These are phyloP conservation scores for Oxystoma pomonae DNA, from an alignment of 2,888 invertebrate species.

Conservation along the genomic window DNA sequence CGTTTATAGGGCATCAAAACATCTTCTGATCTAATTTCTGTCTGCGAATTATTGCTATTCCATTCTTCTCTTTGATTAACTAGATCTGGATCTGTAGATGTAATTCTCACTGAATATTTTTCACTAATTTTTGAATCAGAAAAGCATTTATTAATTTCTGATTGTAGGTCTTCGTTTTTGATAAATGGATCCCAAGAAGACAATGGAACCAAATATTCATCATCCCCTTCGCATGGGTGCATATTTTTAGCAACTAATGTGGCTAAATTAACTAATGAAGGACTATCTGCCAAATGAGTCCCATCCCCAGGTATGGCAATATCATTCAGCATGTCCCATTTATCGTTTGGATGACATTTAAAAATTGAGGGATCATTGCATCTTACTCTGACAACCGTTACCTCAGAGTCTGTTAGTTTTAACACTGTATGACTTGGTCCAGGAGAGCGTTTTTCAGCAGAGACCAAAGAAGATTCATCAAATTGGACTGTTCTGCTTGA, in stretches of 20 bases:
- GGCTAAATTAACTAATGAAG: constrained; percentile 57
- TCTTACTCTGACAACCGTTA: constrained; percentile 56
- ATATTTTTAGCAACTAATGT: constrained; percentile 49
- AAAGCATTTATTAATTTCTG: constrained; percentile 23
- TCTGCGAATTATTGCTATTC: constrained; percentile 4
- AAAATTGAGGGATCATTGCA: constrained; percentile 35
- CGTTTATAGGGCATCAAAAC: background rate
- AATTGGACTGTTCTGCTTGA: constrained; percentile 28
- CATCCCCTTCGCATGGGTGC: constrained; percentile 36
- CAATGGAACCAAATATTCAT: constrained; percentile 53
- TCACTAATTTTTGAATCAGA: constrained; percentile 24
- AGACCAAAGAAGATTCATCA: constrained; percentile 30
- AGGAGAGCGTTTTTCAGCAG: constrained; percentile 35
- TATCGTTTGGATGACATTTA: constrained; percentile 41
- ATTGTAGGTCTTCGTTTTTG: constrained; percentile 32
- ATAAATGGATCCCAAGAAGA: constrained; percentile 54
- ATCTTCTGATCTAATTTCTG: constrained; percentile 15
- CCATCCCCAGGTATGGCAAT: constrained; percentile 54
- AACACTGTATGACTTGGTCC: constrained; percentile 31
- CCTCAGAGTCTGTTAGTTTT: constrained; percentile 58
- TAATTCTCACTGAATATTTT: constrained; percentile 12
- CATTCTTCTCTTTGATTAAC: constrained; percentile 6
- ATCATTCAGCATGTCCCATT: constrained; percentile 48
- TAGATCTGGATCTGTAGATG: constrained; percentile 14
- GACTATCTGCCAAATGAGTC: constrained; percentile 54